A percentile compares a stretch with the other conserved stretches of the same genome.
Conservation (phyloP, 2,888 invertebrate genomes). For the Heteropelma amictum region DNA sequence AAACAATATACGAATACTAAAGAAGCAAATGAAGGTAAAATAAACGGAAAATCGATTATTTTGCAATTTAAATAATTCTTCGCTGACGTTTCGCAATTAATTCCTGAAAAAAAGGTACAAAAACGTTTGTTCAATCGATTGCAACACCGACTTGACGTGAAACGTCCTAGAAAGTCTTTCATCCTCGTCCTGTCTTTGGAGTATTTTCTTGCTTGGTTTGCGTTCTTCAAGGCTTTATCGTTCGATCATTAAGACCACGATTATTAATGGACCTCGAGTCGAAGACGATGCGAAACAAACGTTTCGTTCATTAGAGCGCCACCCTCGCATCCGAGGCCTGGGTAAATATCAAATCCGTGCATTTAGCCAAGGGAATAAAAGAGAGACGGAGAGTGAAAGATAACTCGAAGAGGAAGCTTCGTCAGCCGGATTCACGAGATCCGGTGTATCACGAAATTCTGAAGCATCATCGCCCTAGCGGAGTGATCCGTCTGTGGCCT, state of each 20-base stretch:
- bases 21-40: neutral
- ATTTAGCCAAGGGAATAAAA: neutral
- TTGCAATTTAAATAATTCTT: neutral
- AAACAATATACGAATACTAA: too few species aligned
- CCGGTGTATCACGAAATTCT: too few species aligned
- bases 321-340: neutral
- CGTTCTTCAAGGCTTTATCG: slow-evolving; percentile 16
- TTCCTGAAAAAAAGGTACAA: neutral
- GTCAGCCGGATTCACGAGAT: slow-evolving; percentile 6
- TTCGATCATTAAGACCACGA: slow-evolving; percentile 55
- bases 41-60: neutral
- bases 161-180: slow-evolving; percentile 1
- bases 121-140: neutral
- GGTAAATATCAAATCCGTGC: slow-evolving; percentile 44
- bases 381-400: neutral
- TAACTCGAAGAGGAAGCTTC: neutral
- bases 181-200: neutral
- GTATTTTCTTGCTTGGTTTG: neutral
- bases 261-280: slow-evolving; percentile 54
- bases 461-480: too few species aligned
- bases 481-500: too few species aligned
- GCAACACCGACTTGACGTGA: neutral
- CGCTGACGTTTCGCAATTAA: too few species aligned
- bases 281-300: slow-evolving; percentile 54
- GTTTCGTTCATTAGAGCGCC: slow-evolving; percentile 42